phyloP scores from a whole-genome alignment of 2,888 invertebrate species.

The Norana najaformis region DNA sequence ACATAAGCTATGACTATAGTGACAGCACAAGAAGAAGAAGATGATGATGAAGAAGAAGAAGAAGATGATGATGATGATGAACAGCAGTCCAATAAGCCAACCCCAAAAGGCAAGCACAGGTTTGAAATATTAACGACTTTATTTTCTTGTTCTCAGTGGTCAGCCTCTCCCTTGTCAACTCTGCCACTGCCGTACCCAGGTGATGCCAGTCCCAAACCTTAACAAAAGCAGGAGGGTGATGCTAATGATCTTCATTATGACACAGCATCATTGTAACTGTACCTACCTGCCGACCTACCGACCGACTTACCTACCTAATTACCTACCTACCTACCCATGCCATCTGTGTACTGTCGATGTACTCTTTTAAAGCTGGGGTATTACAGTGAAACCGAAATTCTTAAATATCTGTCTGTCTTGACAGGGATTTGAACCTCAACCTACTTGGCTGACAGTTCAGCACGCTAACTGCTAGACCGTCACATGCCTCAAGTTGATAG shows the following conservation, averaged over 20 bases:
- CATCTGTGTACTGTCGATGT: not conserved
- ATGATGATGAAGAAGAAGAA: too few relatives aligned
- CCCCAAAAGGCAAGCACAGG: not conserved
- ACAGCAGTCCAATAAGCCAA: not conserved
- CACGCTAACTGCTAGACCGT: not conserved
- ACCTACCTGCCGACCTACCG: too few relatives aligned
- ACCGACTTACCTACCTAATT: too few relatives aligned
- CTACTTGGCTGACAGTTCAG: too few relatives aligned
- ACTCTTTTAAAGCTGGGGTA: not conserved
- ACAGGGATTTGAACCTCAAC: not conserved
- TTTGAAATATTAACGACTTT: not conserved
- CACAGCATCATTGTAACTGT: too few relatives aligned
- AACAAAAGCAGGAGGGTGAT: too few relatives aligned
- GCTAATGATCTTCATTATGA: too few relatives aligned
- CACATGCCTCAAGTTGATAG: not conserved
- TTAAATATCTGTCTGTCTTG: not conserved
- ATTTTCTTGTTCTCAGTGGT: not conserved
- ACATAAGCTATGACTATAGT: not conserved
- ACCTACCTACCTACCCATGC: too few relatives aligned
- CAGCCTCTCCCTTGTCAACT: slow-evolving; percentile 1
- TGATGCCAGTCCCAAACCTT: too few relatives aligned
- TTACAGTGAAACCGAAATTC: not conserved
- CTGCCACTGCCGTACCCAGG: too few relatives aligned
- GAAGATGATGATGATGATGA: too few relatives aligned
- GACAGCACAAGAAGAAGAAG: not conserved